Evolutionary conservation across 1,140 invertebrate genomes (phyloP), one percentile per base, ranked within the genome.

Genomic region (Drosophila quadrilineata): DNA sequence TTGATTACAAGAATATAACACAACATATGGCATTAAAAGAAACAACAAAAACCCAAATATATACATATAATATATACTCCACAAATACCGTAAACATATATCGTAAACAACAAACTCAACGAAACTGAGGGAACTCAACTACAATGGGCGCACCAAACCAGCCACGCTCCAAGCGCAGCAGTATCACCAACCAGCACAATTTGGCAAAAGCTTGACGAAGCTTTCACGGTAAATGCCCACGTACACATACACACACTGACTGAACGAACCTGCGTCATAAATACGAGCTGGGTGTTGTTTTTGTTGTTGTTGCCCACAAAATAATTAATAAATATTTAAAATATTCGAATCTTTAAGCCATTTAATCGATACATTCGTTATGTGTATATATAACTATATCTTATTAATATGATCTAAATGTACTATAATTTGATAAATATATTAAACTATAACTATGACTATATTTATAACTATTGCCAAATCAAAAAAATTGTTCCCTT

Each of bases 231-330:
- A 82, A 82, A 72, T 82, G 72, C 56, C 52, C 57, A 53, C 41
- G 14, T 22, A 26, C 14, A 45, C 41, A n/a, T n/a, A n/a, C n/a
- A 21, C 58, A 59, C 68, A 75, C 60, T 58, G 59, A 75, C 28
- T 53, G 71, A 64, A 53, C 58, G 56, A 84, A 76, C 68, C 68
- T 66, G 77, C 77, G 53, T 53, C 67, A 57, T 49, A 56, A 67
- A 52, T 71, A 71, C 75, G 57, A 82, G 72, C 77, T 84, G 77
- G 60, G 73, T 82, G 69, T 84, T 73, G 50, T 68, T 80, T 67
- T 79, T 74, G 8, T 33, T 33, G 8, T 31, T 5, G 3, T 33
- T 33, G 40, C 26, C 26, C 28, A 65, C 36, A 52, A 53, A 67
- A 53, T 63, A 50, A 71, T 41, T 45, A 52, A 75, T 26, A 71